These are phyloP conservation scores for Oxygymnocypris stewartii DNA, from an alignment of 2,113 vertebrate species.

Conservation along the genomic window DNA sequence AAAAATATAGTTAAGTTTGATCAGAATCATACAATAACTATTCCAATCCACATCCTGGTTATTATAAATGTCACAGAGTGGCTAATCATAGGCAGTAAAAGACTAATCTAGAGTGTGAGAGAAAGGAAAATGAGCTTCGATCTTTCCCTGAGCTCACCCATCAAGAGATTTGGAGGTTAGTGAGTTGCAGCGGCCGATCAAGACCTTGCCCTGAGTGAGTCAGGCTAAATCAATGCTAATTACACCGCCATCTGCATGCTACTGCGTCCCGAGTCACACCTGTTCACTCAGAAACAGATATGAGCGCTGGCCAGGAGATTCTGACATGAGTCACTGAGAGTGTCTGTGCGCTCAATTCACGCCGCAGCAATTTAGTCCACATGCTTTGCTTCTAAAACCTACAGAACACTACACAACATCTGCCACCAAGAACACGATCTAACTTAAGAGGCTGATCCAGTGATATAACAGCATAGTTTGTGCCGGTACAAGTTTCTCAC, in stretches of 20 bases:
- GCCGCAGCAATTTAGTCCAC: neutral
- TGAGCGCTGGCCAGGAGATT: conserved; percentile 3
- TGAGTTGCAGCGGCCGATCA: conserved; percentile 76
- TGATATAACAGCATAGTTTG: conserved; percentile 65
- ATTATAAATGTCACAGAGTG: neutral
- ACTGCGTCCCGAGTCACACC: conserved; percentile 72
- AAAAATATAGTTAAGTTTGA: neutral
- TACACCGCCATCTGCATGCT: conserved; percentile 77
- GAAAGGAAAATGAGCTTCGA: conserved; percentile 71
- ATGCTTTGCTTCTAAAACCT: too few species aligned
- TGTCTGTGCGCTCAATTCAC: too few species aligned
- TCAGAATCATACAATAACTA: neutral
- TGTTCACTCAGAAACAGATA: conserved; percentile 65
- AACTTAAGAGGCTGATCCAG: conserved; percentile 51
- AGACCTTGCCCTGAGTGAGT: conserved; percentile 72
- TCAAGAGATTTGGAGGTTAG: conserved; percentile 79
- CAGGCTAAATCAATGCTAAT: conserved; percentile 80
- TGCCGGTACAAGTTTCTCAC: conserved; percentile 71
- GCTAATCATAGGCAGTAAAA: conserved; percentile 23
- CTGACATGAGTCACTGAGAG: neutral
- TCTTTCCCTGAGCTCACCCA: conserved; percentile 74
- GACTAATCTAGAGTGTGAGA: neutral
- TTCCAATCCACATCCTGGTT: neutral
- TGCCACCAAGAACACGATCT: neutral
- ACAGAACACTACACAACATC: neutral